Percentiles rank a stretch among this genome's conserved stretches.
Conservation (phyloP, 2,797 vertebrate genomes). For the Potorous gilbertii region DNA sequence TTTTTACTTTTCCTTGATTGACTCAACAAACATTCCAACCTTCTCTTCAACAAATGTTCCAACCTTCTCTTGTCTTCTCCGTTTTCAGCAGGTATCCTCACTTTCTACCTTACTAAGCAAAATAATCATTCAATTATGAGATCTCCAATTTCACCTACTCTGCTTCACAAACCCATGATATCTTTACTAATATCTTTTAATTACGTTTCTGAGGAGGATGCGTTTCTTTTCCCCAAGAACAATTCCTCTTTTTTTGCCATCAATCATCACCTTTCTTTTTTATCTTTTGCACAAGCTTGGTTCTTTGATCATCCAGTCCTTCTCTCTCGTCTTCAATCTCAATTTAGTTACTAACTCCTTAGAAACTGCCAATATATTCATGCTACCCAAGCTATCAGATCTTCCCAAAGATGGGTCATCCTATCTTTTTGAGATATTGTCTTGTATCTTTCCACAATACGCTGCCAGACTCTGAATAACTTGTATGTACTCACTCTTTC, state of each 20-base stretch:
- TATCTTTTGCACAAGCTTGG: background rate
- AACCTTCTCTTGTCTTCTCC: background rate
- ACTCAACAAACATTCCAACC: background rate
- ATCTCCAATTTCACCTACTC: background rate
- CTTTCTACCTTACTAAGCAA: background rate
- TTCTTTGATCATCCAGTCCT: background rate
- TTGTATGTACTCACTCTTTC: background rate
- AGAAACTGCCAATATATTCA: background rate
- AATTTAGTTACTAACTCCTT: background rate
- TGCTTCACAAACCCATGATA: background rate
- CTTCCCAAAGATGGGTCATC: background rate
- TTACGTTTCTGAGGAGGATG: background rate
- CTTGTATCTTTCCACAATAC: background rate
- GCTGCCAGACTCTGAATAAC: background rate
- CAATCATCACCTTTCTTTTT: background rate
- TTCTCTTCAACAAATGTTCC: background rate
- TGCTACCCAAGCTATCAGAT: background rate
- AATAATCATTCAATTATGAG: background rate
- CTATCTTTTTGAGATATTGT: background rate
- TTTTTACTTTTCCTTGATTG: background rate
- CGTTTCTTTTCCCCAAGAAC: background rate
- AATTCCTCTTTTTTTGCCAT: background rate
- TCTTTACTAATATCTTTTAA: background rate
- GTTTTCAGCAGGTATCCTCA: background rate
- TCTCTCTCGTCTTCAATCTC: background rate